phyloP scores from a whole-genome alignment of 2,797 vertebrate species.

The Lepus townsendii region DNA sequence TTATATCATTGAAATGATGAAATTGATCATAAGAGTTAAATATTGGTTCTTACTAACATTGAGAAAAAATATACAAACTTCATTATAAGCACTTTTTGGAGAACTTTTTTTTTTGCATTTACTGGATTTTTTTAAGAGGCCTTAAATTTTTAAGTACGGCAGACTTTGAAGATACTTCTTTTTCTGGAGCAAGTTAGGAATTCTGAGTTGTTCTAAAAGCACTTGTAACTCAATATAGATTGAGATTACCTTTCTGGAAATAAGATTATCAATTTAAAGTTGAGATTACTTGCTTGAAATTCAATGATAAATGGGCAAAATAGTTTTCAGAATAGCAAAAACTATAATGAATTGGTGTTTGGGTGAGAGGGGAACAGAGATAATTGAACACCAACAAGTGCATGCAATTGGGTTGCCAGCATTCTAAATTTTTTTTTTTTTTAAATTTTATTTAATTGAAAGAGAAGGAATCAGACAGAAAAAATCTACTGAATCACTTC shows the following conservation, averaged over 20 bases:
- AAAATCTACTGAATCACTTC: too few relatives aligned
- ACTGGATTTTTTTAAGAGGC: background rate
- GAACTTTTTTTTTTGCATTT: background rate
- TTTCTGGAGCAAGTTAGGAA: slow-evolving; percentile 3
- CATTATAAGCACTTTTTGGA: slow-evolving; percentile 20
- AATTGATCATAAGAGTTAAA: slow-evolving; percentile 16
- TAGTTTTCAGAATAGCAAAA: slow-evolving; percentile 40
- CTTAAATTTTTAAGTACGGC: background rate
- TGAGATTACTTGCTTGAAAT: slow-evolving; percentile 24
- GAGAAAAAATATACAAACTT: background rate
- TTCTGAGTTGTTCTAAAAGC: slow-evolving; percentile 31
- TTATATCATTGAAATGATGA: slow-evolving; percentile 17
- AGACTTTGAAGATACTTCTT: background rate
- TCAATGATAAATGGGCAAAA: background rate
- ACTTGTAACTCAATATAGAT: background rate
- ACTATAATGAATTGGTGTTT: background rate
- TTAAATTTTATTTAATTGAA: too few relatives aligned
- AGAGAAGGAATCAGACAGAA: too few relatives aligned
- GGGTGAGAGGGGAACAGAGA: background rate
- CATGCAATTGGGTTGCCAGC: background rate
- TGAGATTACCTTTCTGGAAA: slow-evolving; percentile 10
- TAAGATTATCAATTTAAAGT: slow-evolving; percentile 57
- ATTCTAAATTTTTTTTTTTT: background rate
- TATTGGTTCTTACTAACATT: background rate
- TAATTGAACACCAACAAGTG: background rate